Evolutionary conservation across 2,888 invertebrate genomes (phyloP), one percentile per base, ranked within the genome.

Genomic region (Melipona bicolor): DNA sequence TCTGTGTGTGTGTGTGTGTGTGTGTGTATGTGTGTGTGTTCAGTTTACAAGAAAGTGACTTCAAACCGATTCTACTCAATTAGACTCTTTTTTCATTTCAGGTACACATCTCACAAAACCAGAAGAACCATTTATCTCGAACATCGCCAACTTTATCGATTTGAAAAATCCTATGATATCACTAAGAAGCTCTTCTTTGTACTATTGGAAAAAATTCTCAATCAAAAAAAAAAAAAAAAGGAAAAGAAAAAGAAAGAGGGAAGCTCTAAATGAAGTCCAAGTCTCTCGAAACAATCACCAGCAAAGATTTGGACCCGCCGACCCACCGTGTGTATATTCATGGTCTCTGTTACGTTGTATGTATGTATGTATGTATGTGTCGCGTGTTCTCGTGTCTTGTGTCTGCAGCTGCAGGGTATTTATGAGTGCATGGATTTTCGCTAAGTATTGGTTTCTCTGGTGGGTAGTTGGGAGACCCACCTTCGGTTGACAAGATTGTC

Each of bases 401-500:
- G 36, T 65, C 21, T 65, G 64, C 21, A 43, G 36, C 1, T 69
- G 3, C n/a, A 11, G 36, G 24, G 43, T 43, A 43, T 43, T 43
- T 64, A 68, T 79, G 74, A 84, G 88, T 88, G 87, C 87, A 88
- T 77, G 67, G 43, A n/a, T 54, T 62, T 82, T 82, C 67, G 79
- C 79, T 82, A 79, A 76, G 76, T 83, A 62, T 76, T 89, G 77
- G 52, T 87, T 87, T 86, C 56, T 83, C 75, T 93, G 94, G 94
- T 94, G 94, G 94, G 94, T 92, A 94, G 92, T 92, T 92, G 89
- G 91, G 90, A 93, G 95, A 96, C 97, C 96, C 97, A 98, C 98
- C 99, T 98, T 97, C 98, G 98, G 96, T 99, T 99, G 95, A 99
- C 99, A 96, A 99, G 97, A 97, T 99, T 99, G 97, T 99, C 99